phyloP scores from a whole-genome alignment of 2,113 vertebrate genomes.

The Theropithecus gelada region DNA sequence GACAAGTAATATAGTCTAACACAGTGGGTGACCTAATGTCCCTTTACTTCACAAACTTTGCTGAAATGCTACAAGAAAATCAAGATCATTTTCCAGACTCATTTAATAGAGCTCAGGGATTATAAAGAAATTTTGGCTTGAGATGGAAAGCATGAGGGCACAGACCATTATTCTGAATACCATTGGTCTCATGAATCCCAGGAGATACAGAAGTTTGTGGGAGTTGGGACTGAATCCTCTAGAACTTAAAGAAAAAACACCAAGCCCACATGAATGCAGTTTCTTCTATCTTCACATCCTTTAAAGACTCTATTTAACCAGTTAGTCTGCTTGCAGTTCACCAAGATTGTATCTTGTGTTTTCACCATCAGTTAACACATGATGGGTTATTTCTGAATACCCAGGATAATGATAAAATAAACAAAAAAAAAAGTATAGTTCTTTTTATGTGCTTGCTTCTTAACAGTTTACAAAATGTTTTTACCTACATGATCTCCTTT shows the following conservation, averaged over 20 bases:
- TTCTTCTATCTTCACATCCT: neutral
- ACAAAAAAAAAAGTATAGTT: neutral
- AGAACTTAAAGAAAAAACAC: neutral
- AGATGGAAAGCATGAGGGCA: neutral
- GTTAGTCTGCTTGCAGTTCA: neutral
- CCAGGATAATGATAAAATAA: constrained; percentile 6
- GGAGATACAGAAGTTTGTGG: neutral
- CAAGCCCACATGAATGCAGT: neutral
- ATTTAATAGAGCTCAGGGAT: neutral
- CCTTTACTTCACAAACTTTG: neutral
- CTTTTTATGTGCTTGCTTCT: neutral
- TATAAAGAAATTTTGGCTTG: neutral
- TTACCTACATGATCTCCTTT: neutral
- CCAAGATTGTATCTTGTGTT: neutral
- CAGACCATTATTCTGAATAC: neutral
- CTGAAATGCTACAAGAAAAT: neutral
- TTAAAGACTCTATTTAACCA: neutral
- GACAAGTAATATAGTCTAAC: neutral
- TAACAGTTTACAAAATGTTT: neutral
- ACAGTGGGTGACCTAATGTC: neutral
- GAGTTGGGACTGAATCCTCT: neutral
- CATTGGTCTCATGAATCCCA: too few relatives aligned
- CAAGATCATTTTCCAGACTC: neutral
- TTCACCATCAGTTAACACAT: neutral
- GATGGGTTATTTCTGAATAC: neutral